phyloP scores from a whole-genome alignment of 2,888 invertebrate genomes.

The Rosalia funebris region DNA sequence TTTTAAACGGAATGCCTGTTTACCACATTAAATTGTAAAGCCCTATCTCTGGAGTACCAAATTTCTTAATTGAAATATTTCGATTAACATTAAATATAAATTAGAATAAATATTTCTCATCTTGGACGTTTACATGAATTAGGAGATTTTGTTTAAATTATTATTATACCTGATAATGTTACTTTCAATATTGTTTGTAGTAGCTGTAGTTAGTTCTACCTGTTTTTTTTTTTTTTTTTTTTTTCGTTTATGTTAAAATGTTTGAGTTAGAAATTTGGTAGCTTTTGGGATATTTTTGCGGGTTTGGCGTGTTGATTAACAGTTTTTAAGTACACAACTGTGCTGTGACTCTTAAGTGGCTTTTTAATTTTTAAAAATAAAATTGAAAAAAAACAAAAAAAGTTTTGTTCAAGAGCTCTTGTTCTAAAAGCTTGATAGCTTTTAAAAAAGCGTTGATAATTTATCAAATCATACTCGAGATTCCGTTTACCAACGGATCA shows the following conservation, averaged over 20 bases:
- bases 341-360: constrained; percentile 70
- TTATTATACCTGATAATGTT: too few relatives aligned
- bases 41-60: constrained; percentile 28
- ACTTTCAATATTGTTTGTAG: too few relatives aligned
- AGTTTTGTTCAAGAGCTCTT: constrained; percentile 58
- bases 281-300: constrained; percentile 44
- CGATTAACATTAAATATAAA: too few relatives aligned
- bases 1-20: constrained; percentile 22
- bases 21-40: constrained; percentile 35
- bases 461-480: constrained; percentile 44
- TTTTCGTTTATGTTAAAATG: neutral
- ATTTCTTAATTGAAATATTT: constrained; percentile 23
- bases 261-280: constrained; percentile 25
- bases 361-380: constrained; percentile 67
- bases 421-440: constrained; percentile 58
- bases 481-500: constrained; percentile 20
- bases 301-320: constrained; percentile 56
- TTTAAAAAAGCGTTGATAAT: constrained; percentile 51
- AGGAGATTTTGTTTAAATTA: too few relatives aligned
- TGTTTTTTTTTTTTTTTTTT: neutral
- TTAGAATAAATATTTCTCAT: too few relatives aligned
- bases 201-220: too few relatives aligned
- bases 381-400: constrained; percentile 56
- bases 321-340: constrained; percentile 66
- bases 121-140: too few relatives aligned